These are phyloP conservation scores for Amblyteles armatorius DNA, from an alignment of 2,888 invertebrate genomes.

Conservation along the genomic window DNA sequence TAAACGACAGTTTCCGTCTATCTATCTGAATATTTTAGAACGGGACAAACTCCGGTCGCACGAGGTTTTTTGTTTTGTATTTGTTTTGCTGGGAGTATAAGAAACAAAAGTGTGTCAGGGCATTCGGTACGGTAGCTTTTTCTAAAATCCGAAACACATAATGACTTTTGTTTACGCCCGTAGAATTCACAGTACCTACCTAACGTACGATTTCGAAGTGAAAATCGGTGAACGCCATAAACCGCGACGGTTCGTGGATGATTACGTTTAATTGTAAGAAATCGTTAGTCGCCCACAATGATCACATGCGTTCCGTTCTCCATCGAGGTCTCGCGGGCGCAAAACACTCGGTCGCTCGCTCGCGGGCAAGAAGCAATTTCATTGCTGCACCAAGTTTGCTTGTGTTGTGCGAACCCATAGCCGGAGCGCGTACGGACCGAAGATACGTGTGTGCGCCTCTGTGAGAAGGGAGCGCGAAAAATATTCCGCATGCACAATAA, in stretches of 20 bases:
- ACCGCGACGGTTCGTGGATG: slow-evolving; percentile 8
- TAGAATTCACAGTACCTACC: neutral
- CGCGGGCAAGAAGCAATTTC: slow-evolving; percentile 21
- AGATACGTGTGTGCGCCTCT: neutral
- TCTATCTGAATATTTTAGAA: too few relatives aligned
- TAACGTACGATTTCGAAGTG: slow-evolving; percentile 14
- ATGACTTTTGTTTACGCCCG: neutral
- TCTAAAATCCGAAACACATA: neutral
- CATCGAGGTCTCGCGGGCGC: neutral
- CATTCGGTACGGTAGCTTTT: neutral
- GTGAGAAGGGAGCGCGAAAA: neutral
- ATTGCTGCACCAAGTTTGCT: slow-evolving; percentile 13
- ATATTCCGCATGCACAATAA: slow-evolving; percentile 28
- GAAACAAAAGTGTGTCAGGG: neutral
- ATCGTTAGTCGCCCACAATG: neutral
- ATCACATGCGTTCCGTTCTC: slow-evolving; percentile 1
- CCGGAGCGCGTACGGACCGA: too few relatives aligned
- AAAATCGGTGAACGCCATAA: slow-evolving; percentile 8
- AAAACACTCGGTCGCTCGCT: neutral
- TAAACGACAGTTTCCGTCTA: too few relatives aligned
- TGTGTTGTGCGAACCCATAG: neutral
- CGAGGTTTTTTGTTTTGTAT: neutral
- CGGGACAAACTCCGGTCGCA: neutral
- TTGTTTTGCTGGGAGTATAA: neutral
- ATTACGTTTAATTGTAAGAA: slow-evolving; percentile 33